phyloP scores from a whole-genome alignment of 2,797 vertebrate genomes.

The Acrocephalus scirpaceus region DNA sequence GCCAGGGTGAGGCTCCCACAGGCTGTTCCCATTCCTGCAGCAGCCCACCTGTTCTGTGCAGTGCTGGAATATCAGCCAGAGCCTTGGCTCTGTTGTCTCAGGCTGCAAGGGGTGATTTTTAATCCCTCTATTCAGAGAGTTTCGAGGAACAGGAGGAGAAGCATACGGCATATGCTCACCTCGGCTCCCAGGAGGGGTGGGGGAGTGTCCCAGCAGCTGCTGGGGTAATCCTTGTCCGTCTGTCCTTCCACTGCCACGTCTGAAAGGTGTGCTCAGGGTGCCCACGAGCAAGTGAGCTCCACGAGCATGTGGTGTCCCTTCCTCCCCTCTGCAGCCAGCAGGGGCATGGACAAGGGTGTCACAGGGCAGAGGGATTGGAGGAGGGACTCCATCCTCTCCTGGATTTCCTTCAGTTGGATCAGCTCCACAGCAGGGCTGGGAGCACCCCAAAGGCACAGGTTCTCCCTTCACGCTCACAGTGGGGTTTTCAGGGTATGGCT shows the following conservation, averaged over 20 bases:
- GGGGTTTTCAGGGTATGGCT: accelerated
- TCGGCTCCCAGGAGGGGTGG: neutral
- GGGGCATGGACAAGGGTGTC: neutral
- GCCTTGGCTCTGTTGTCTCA: neutral
- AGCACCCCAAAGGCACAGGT: neutral
- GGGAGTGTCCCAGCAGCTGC: neutral
- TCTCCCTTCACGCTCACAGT: neutral
- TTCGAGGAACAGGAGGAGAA: conserved; percentile 16
- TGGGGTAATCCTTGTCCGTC: conserved; percentile 7
- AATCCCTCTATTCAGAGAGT: conserved; percentile 58
- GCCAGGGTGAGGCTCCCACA: neutral
- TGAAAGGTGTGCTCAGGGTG: neutral
- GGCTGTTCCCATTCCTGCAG: neutral
- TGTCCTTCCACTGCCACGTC: neutral
- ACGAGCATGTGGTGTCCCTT: neutral
- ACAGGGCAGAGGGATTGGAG: neutral
- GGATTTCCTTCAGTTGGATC: neutral
- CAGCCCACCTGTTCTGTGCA: neutral
- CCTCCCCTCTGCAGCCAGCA: neutral
- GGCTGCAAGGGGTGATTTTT: neutral
- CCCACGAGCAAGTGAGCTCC: neutral
- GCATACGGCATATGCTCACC: conserved; percentile 20
- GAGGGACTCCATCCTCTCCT: neutral
- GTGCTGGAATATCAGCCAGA: conserved; percentile 11
- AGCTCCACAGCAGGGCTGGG: neutral